phyloP scores from a whole-genome alignment of 53 echinoderm and acorn worm species.

The Stichopus horrens region DNA sequence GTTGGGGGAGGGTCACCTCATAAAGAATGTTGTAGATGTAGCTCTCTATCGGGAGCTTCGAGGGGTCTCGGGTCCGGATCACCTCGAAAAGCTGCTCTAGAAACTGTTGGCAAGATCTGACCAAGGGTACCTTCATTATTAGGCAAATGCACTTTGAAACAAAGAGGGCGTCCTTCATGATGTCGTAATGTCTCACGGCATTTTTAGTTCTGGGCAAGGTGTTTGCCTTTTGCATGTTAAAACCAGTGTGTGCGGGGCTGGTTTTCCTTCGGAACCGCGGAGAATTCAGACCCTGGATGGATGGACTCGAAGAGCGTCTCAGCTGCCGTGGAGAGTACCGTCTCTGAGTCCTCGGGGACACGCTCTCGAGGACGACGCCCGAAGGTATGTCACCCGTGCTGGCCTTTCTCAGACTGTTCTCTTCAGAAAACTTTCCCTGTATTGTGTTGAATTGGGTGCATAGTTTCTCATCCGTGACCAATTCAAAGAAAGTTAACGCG shows the following conservation, averaged over 20 bases:
- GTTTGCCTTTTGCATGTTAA: constrained; percentile 57
- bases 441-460: constrained; percentile 60
- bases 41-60: constrained; percentile 77
- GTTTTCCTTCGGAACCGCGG: constrained; percentile 58
- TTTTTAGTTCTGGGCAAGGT: constrained; percentile 61
- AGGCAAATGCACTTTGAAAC: constrained; percentile 90
- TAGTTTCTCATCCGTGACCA: constrained; percentile 66
- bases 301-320: constrained; percentile 68
- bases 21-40: constrained; percentile 94
- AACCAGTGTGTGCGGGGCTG: constrained; percentile 64
- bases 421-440: constrained; percentile 74
- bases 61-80: constrained; percentile 58
- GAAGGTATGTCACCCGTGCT: constrained; percentile 65
- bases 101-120: constrained; percentile 74
- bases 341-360: constrained; percentile 69
- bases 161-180: constrained; percentile 81
- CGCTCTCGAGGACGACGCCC: constrained; percentile 73
- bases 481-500: constrained; percentile 83
- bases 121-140: constrained; percentile 77
- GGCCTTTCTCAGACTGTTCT: constrained; percentile 59
- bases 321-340: constrained; percentile 54
- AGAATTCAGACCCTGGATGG: constrained; percentile 66
- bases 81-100: constrained; percentile 80
- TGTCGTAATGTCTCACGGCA: constrained; percentile 68
- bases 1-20: constrained; percentile 83